Evolutionary conservation across 2,113 vertebrate species (phyloP).

Genomic region (Orthochromis indermauri): DNA sequence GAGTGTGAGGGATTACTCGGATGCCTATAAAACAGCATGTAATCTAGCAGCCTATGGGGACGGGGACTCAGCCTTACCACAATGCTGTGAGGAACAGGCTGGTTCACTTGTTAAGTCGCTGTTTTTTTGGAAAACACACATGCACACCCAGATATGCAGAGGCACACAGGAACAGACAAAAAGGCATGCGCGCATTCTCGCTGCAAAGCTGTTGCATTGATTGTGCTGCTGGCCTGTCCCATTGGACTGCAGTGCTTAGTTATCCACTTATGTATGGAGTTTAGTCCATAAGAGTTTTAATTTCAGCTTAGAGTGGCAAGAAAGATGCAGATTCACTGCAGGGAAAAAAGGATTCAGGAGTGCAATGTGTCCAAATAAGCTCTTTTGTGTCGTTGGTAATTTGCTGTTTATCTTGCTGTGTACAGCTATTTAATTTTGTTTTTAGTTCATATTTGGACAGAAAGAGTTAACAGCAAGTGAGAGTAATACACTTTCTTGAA

Average conservation of each 20-base stretch:
- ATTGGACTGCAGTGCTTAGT: slow-evolving; percentile 48
- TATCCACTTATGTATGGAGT: slow-evolving; percentile 68
- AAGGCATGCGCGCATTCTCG: background rate
- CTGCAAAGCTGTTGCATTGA: slow-evolving; percentile 47
- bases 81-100: slow-evolving; percentile 47
- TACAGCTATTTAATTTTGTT: background rate
- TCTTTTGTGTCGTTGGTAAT: slow-evolving; percentile 14
- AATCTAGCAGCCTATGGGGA: slow-evolving; percentile 71
- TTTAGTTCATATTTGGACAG: background rate
- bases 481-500: background rate
- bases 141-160: slow-evolving; percentile 28
- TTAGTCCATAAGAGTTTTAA: slow-evolving; percentile 63
- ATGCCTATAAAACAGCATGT: slow-evolving; percentile 69
- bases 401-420: slow-evolving; percentile 13
- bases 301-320: slow-evolving; percentile 58
- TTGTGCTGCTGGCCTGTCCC: slow-evolving; percentile 42
- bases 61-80: slow-evolving; percentile 51
- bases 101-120: slow-evolving; percentile 52
- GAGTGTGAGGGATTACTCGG: slow-evolving; percentile 69
- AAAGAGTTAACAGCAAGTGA: background rate
- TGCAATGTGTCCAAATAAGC: slow-evolving; percentile 35
- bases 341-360: slow-evolving; percentile 19
- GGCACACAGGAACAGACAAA: slow-evolving; percentile 1
- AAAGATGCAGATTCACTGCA: slow-evolving; percentile 30
- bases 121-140: slow-evolving; percentile 41